These are phyloP conservation scores for Bagarius yarrelli DNA, from an alignment of 2,113 vertebrate genomes.

Conservation along the genomic window DNA sequence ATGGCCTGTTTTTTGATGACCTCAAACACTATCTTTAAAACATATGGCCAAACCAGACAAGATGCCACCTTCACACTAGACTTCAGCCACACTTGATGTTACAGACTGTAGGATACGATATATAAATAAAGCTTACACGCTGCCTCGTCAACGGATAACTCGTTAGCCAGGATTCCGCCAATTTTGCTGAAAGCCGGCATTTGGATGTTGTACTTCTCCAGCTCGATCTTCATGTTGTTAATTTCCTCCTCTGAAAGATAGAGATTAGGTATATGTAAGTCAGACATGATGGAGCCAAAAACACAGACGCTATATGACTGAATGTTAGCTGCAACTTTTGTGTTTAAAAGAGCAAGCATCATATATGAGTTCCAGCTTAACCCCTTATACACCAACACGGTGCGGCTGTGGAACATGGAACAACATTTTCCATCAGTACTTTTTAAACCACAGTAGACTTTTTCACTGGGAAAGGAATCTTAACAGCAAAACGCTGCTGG, in stretches of 20 bases:
- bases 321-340: not conserved
- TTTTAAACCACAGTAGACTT: not conserved
- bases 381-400: not conserved
- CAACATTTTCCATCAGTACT: not conserved
- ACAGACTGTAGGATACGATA: not conserved
- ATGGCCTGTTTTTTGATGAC: no score
- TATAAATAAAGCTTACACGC: constrained; percentile 77
- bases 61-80: not conserved
- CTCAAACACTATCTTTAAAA: no score
- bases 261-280: not conserved
- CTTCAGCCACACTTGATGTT: not conserved
- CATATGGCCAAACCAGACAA: no score
- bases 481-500: not conserved
- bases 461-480: not conserved
- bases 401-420: not conserved
- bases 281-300: not conserved
- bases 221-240: constrained; percentile 95
- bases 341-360: not conserved
- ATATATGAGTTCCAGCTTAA: not conserved
- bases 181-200: constrained; percentile 99
- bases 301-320: not conserved
- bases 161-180: constrained; percentile 93
- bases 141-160: constrained; percentile 95
- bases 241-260: constrained; percentile 88
- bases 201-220: constrained; percentile 99